Evolutionary conservation across 2,797 vertebrate genomes (phyloP).

Genomic region (Chromobotia macracanthus): DNA sequence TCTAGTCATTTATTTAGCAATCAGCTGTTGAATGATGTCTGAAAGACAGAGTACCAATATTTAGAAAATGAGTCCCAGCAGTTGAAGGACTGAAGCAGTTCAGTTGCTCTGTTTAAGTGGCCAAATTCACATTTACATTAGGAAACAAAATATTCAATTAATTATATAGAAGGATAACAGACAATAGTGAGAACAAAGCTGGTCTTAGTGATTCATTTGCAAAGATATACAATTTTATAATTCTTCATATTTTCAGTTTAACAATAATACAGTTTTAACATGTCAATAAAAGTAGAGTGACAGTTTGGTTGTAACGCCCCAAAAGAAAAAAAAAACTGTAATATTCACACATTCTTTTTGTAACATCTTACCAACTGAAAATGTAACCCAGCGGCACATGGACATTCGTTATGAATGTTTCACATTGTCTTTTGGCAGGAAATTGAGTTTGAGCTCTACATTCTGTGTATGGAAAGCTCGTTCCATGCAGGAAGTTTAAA

Average conservation of each 20-base stretch:
- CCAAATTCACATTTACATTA: conserved; percentile 37
- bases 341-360: conserved; percentile 19
- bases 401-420: neutral
- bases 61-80: conserved; percentile 58
- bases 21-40: conserved; percentile 50
- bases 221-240: conserved; percentile 23
- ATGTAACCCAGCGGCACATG: neutral
- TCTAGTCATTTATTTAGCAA: conserved; percentile 57
- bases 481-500: conserved; percentile 48
- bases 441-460: conserved; percentile 35
- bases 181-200: conserved; percentile 21
- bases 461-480: conserved; percentile 52
- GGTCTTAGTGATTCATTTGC: conserved; percentile 14
- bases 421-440: neutral
- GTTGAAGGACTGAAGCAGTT: conserved; percentile 41
- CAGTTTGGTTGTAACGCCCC: neutral
- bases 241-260: neutral
- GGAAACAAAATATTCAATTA: conserved; percentile 28
- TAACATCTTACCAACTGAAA: neutral
- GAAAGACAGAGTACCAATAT: conserved; percentile 54
- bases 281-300: neutral
- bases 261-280: neutral
- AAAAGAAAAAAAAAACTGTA: neutral
- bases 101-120: conserved; percentile 42
- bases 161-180: conserved; percentile 30